Base-by-base conservation (phyloP, 2,888 invertebrate species). In the Tineola bisselliella region DNA sequence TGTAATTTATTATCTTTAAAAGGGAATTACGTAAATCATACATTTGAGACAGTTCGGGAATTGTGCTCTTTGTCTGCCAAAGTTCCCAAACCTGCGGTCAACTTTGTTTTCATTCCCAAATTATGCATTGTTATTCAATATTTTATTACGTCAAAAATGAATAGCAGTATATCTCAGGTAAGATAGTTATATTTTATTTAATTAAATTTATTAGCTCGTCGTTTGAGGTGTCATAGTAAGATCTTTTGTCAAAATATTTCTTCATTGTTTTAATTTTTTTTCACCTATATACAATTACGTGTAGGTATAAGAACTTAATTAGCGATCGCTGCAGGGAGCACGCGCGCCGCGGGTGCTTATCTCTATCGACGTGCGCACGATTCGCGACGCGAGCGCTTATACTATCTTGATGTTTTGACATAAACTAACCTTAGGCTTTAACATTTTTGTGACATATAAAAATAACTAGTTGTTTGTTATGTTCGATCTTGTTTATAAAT, bases 1-100 rank as follows among this genome's bases (percentile, higher is more conserved):
- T 48, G 76, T 81, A 82, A 84, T 84, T 84, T 84, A 84, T 86
- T 73, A 76, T 77, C 80, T 81, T 81, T 79, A 76, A 76, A 74
- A 77, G 75, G 76, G 79, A 79, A 81, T 83, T 79, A 82, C 79
- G 82, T 87, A 87, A 86, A 87, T 87, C 87, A 87, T 81, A 72
- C 72, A 81, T 87, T 87, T 87, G 87, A 86, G 87, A 86, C 87
- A 82, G 73, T 68, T 70, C 69, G 73, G 76, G 72, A 71, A 68
- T 67, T 67, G 71, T 58, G 31, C 2, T 31, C 74, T 77, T 82
- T 84, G 84, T 83, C 77, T 82, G 73, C 73, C 67, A 68, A 72
- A 69, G 68, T 70, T 72, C 71, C 68, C 63, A 63, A 64, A 67
- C 64, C 69, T 75, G 74, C 74, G 72, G 73, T 77, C 70, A 68